Base-by-base conservation (phyloP, 2,888 invertebrate species). In the Scelioninae gen. 1 region DNA sequence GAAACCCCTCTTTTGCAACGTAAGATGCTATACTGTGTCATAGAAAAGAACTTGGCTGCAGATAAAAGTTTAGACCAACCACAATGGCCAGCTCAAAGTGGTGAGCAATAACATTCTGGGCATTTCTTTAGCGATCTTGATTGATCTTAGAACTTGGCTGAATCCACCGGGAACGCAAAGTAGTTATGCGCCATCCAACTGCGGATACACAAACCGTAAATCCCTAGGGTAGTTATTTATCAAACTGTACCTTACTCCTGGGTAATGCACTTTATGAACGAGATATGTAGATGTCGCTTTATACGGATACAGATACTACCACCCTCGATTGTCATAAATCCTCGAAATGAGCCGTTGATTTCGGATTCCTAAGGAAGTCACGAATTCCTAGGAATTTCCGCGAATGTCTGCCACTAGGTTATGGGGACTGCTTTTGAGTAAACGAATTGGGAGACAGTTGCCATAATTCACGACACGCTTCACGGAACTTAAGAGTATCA, bases 11-110 rank as follows among this genome's bases (percentile, higher is more conserved):
- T 32, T 51, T 55, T 66, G 43, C 9, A 45, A 16, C 13, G 51
- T 43, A 55, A 55, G 13, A 2, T 34, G 29, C 45, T 38, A 60
- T 10, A 60, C 29, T 38, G 43, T 15, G 10, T 15, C 29, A 47
- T 58, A 49, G 29, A 38, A 60, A 72, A 74, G 47, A 63, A 63
- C 23, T 72, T 63, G 62, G 43, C 40, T 43, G 51, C 29, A 38
- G 53, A 62, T 72, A 62, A 72, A 72, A 72, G 72, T 72, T 72
- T 29, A 43, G 34, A n/a, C n/a, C n/a, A 16, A n/a, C 34, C 55
- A 75, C 55, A 65, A 75, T 65, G 74, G 56, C 62, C 16, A 49
- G 29, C 45, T 31, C 65, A 65, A 62, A 65, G 56, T 47, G 38
- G 9, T n/a, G 55, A 8, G 74, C 63, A 62, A 72, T 72, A 72